Evolutionary conservation across 2,113 vertebrate genomes (phyloP), one percentile per base, ranked within the genome.

Genomic region (Osmerus mordax): DNA sequence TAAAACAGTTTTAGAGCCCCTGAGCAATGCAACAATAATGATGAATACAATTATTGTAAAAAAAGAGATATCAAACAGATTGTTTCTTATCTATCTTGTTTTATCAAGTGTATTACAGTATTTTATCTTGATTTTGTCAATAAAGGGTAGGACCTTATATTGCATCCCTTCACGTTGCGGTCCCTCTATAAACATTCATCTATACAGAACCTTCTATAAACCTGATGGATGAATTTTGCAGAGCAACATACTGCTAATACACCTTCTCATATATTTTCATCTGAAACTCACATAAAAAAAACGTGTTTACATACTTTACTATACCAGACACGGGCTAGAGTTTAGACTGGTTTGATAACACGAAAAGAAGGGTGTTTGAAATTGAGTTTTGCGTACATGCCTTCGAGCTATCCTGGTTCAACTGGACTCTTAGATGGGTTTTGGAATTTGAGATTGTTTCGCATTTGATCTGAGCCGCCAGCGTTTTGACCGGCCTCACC

Each of bases 1-100:
- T 84, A 89, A 91, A 90, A 78, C 82, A 67, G 77, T 81, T 90
- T 69, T 87, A 74, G 84, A 78, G 77, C 78, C 76, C 81, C 85
- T 85, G 77, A 75, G 78, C 76, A 56, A 66, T 75, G 77, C 62
- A 76, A 67, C 7, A 87, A 86, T 85, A 82, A 88, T 72, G 53
- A 87, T 36, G 55, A 72, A 72, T 85, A 83, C 74, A 84, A 86
- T 87, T 84, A 78, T 53, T 81, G 75, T 79, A 81, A 78, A 81
- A 81, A 87, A 81, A 84, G 70, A 88, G 84, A 86, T 83, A 86
- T 90, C 78, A 47, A 47, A 47, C 41, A 12, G 41, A 47, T 47
- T 47, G 41, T 47, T 47, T 47, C 41, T 47, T 53, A 23, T 41
- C 55, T 11, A 61, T 55, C 68, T 61, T 61, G 3, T 74, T 74